Percentiles rank a stretch among this genome's conserved stretches.
phyloP scores from a whole-genome alignment of 2,113 vertebrate genomes.

The Coregonus clupeaformis region DNA sequence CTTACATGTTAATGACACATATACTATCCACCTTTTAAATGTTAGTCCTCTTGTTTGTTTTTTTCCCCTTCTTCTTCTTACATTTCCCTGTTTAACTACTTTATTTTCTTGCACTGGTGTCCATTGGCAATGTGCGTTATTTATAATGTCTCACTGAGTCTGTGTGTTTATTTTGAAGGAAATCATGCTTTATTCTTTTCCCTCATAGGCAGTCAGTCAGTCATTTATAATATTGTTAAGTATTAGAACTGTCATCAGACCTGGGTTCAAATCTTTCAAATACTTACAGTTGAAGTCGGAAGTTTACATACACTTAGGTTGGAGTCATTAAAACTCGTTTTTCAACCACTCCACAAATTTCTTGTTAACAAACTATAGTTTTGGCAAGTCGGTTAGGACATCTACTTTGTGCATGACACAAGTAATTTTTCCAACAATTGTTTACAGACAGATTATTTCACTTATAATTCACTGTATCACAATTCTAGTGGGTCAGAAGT shows the following conservation, averaged over 20 bases:
- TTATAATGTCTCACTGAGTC: conserved; percentile 47
- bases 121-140: conserved; percentile 50
- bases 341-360: too few relatives aligned
- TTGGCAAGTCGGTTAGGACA: too few relatives aligned
- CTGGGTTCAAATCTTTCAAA: too few relatives aligned
- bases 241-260: neutral
- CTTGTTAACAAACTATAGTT: too few relatives aligned
- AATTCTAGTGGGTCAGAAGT: too few relatives aligned
- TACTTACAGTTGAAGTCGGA: too few relatives aligned
- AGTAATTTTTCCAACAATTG: too few relatives aligned
- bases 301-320: too few relatives aligned
- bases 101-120: conserved; percentile 62
- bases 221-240: conserved; percentile 21
- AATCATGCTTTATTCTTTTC: conserved; percentile 24
- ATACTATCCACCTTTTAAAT: conserved; percentile 4
- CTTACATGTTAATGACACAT: conserved; percentile 16
- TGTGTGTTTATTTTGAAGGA: conserved; percentile 33
- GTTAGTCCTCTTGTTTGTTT: conserved; percentile 37
- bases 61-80: conserved; percentile 14
- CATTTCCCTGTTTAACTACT: conserved; percentile 31
- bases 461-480: too few relatives aligned
- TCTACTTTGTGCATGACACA: too few relatives aligned
- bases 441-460: too few relatives aligned
- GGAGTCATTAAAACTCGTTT: too few relatives aligned
- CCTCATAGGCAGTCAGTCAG: conserved; percentile 9